Evolutionary conservation across 2,113 vertebrate genomes (phyloP).

Genomic region (Anguilla rostrata): DNA sequence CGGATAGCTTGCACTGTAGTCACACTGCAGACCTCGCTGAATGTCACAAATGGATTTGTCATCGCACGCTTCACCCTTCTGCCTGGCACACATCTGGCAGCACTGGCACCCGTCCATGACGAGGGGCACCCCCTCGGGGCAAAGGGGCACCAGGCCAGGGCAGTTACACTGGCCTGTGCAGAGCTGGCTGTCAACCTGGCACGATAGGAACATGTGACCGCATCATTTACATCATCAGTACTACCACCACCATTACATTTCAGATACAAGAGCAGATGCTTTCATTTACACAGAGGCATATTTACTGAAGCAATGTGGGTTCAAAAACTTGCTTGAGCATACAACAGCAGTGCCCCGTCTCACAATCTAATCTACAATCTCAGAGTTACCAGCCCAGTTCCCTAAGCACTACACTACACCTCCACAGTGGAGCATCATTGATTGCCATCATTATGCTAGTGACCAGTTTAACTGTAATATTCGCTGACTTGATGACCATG

Average conservation of each 20-base stretch:
- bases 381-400: too few species aligned
- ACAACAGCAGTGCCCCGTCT: too few species aligned
- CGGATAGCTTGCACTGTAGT: conserved; percentile 66
- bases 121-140: conserved; percentile 72
- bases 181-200: conserved; percentile 81
- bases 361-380: too few species aligned
- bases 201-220: background rate
- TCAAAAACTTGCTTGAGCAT: too few species aligned
- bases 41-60: conserved; percentile 75
- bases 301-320: too few species aligned
- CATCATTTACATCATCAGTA: background rate
- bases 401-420: too few species aligned
- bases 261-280: too few species aligned
- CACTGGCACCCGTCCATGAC: conserved; percentile 86
- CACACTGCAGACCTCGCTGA: conserved; percentile 79
- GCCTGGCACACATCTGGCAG: conserved; percentile 83
- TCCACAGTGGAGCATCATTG: too few species aligned
- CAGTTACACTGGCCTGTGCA: conserved; percentile 80
- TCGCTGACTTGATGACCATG: too few species aligned
- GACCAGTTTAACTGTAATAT: too few species aligned
- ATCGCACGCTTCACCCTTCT: conserved; percentile 80
- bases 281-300: too few species aligned
- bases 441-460: too few species aligned
- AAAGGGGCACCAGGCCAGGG: conserved; percentile 68
- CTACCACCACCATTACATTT: background rate